Conservation (phyloP, 2,888 invertebrate species). For the Acanthosepion lycidas region DNA sequence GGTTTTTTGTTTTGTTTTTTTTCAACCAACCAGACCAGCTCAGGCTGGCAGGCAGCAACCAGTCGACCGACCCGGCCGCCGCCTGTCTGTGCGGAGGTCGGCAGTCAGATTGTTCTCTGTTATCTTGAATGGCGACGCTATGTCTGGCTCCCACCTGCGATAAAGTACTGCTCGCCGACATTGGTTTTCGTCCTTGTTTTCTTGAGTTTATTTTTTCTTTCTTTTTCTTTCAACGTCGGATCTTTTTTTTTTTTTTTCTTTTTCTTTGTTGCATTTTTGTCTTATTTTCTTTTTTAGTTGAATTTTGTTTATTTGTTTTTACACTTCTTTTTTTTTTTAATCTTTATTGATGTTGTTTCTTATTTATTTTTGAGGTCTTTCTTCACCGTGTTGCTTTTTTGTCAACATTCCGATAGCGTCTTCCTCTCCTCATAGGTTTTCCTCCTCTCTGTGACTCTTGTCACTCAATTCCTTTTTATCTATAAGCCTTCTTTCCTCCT, state of each 20-base stretch:
- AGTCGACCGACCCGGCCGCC: slow-evolving; percentile 33
- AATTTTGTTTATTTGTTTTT: no score
- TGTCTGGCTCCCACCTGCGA: slow-evolving; percentile 43
- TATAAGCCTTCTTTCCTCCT: no score
- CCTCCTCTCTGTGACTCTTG: not conserved
- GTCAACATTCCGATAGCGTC: not conserved
- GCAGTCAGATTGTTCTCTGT: slow-evolving; percentile 4
- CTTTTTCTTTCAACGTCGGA: no score
- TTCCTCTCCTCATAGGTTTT: not conserved
- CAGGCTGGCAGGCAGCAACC: not conserved
- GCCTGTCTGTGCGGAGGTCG: slow-evolving; percentile 35
- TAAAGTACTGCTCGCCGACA: not conserved
- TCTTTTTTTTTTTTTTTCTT: no score
- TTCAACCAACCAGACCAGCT: not conserved
- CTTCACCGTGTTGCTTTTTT: not conserved
- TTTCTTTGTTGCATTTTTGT: no score
- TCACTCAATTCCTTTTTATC: not conserved
- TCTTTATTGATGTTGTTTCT: not conserved
- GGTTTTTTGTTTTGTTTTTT: not conserved
- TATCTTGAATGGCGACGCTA: slow-evolving; percentile 35
- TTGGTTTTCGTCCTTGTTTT: not conserved
- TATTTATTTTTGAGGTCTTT: not conserved
- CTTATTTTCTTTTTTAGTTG: no score
- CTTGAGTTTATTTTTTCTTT: no score
- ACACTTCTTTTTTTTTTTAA: not conserved